These are phyloP conservation scores for Heliconius nattereri DNA, from an alignment of 1,140 invertebrate genomes.

Conservation along the genomic window DNA sequence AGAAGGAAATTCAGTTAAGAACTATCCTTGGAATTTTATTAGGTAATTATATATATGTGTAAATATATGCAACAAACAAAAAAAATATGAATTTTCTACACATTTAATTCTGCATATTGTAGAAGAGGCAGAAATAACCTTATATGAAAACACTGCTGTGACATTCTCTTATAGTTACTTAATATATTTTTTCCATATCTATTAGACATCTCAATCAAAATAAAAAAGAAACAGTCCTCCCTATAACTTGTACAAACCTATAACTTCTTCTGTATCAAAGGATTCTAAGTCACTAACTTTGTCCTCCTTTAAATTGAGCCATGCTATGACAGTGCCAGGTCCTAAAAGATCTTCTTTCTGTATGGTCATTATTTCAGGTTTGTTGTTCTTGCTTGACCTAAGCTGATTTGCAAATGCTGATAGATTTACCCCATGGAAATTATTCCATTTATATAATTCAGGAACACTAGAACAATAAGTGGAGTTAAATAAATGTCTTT, in stretches of 20 bases:
- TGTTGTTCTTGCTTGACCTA: conserved; percentile 77
- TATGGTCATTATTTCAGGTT: conserved; percentile 81
- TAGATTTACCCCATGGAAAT: conserved; percentile 83
- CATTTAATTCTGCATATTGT: neutral
- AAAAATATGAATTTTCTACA: neutral
- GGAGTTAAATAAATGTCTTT: no score
- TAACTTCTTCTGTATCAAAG: conserved; percentile 67
- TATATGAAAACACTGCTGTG: no score
- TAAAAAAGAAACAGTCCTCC: neutral
- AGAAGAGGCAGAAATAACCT: no score
- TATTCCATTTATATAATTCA: conserved; percentile 83
- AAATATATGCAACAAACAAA: neutral
- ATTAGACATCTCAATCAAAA: neutral
- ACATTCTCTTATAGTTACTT: no score
- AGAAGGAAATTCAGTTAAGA: no score
- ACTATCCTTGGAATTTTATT: no score
- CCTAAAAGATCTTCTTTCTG: conserved; percentile 79
- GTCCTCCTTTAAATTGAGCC: conserved; percentile 83
- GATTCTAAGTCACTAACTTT: conserved; percentile 76
- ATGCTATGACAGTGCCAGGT: conserved; percentile 80
- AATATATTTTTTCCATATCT: neutral
- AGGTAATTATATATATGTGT: no score
- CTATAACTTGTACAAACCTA: conserved; percentile 52
- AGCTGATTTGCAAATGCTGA: conserved; percentile 79
- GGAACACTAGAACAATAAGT: conserved; percentile 80